These are phyloP conservation scores for Rhea pennata DNA, from an alignment of 2,113 vertebrate genomes.

Conservation along the genomic window DNA sequence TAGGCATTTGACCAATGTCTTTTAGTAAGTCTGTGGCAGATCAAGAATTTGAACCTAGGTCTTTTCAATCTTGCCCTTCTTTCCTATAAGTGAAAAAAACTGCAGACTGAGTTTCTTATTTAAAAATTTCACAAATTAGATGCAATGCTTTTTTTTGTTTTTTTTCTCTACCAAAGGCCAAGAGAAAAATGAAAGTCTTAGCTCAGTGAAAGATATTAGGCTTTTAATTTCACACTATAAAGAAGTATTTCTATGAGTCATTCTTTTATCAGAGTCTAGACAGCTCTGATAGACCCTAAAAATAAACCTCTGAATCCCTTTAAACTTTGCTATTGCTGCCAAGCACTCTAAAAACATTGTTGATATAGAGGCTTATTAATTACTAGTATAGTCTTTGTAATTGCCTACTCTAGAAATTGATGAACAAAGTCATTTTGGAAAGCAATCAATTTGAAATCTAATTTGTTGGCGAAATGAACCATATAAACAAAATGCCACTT, in stretches of 20 bases:
- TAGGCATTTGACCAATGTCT: not conserved
- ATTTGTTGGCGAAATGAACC: conserved; percentile 87
- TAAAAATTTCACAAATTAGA: not conserved
- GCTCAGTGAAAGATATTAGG: not conserved
- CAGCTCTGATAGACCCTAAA: not conserved
- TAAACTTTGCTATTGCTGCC: conserved; percentile 50
- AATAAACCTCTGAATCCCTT: conserved; percentile 51
- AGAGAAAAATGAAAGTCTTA: not conserved
- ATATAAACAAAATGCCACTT: conserved; percentile 84
- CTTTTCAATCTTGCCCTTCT: not conserved
- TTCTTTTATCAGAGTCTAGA: not conserved
- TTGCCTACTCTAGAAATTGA: conserved; percentile 78
- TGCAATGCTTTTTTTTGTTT: not conserved
- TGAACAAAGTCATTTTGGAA: conserved; percentile 82
- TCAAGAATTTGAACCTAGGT: not conserved
- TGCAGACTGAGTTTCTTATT: not conserved
- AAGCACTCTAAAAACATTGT: conserved; percentile 71
- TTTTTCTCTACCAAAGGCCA: fast-evolving
- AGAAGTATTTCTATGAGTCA: not conserved
- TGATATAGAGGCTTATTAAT: conserved; percentile 79
- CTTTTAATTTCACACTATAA: not conserved
- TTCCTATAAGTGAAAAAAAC: not conserved
- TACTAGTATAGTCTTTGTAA: conserved; percentile 77
- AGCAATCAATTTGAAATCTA: conserved; percentile 85
- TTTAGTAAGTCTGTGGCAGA: not conserved